Conservation (phyloP, 2,888 invertebrate genomes). For the Gortyna flavago region DNA sequence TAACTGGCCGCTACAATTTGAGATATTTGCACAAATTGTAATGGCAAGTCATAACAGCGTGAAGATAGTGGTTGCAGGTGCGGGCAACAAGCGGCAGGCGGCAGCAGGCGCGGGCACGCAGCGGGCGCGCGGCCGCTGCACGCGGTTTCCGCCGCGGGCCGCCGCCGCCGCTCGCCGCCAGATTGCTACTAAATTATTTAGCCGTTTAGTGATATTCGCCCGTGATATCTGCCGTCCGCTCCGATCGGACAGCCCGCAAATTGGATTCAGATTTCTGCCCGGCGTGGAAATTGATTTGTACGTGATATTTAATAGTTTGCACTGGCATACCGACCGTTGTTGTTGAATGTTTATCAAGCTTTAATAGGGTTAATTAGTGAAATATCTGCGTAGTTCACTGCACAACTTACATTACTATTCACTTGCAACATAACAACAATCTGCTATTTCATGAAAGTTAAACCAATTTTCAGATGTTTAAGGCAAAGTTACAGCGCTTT, state of each 20-base stretch:
- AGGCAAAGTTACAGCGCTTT: conserved; percentile 45
- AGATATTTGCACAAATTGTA: conserved; percentile 28
- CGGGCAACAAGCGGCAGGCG: conserved; percentile 47
- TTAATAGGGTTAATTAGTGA: conserved; percentile 57
- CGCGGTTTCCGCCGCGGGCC: conserved; percentile 74
- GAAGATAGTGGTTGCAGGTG: conserved; percentile 53
- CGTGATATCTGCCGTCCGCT: conserved; percentile 85
- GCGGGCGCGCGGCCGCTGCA: conserved; percentile 64
- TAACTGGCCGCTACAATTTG: conserved; percentile 5
- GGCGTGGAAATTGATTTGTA: conserved; percentile 88
- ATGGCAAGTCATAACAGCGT: conserved; percentile 38
- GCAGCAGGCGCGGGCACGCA: conserved; percentile 46
- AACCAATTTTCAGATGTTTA: conserved; percentile 35
- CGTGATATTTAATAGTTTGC: conserved; percentile 86
- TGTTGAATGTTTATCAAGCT: conserved; percentile 56
- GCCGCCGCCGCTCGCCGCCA: conserved; percentile 74
- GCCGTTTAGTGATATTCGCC: conserved; percentile 89
- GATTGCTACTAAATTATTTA: conserved; percentile 90
- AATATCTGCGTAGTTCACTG: conserved; percentile 36
- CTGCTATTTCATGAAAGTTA: conserved; percentile 13
- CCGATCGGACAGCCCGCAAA: conserved; percentile 89
- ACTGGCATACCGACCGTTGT: conserved; percentile 56
- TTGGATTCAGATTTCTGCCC: conserved; percentile 89
- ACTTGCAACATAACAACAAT: conserved; percentile 15
- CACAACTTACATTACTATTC: conserved; percentile 8